Evolutionary conservation across 30 jellyfish, hydroid and myxozoan genomes (phyloP).

Genomic region (Phacellophora camtschatica): DNA sequence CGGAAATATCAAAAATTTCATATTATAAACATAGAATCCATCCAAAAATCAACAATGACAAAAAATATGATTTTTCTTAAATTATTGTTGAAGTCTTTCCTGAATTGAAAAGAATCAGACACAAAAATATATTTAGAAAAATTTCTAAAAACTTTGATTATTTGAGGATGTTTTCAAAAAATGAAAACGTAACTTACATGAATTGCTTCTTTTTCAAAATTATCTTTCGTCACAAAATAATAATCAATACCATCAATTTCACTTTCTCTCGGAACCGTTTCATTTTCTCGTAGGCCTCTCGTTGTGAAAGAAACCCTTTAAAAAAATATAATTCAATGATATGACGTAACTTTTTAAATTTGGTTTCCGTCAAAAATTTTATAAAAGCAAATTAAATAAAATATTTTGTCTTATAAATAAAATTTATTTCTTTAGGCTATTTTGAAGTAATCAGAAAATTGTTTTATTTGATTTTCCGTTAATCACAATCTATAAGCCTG

Average conservation of each 20-base stretch:
- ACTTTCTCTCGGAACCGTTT: slow-evolving; percentile 36
- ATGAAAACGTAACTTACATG: slow-evolving; percentile 7
- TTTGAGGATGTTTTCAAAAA: not conserved
- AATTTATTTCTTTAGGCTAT: too few relatives aligned
- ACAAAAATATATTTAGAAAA: too few relatives aligned
- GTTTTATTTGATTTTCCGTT: too few relatives aligned
- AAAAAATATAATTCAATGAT: not conserved
- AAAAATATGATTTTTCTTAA: too few relatives aligned
- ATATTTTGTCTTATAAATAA: not conserved
- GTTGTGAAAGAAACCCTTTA: slow-evolving; percentile 72
- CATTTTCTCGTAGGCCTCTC: slow-evolving; percentile 63
- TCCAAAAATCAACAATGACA: too few relatives aligned
- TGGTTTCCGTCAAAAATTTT: not conserved
- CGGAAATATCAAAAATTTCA: too few relatives aligned
- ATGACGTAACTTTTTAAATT: not conserved
- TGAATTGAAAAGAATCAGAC: too few relatives aligned
- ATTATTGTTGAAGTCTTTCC: too few relatives aligned
- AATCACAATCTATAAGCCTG: too few relatives aligned
- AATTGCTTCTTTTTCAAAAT: slow-evolving; percentile 53
- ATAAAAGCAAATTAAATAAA: not conserved
- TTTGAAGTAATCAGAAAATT: too few relatives aligned
- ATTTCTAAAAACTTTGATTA: not conserved
- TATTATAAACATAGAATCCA: too few relatives aligned
- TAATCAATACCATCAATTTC: slow-evolving; percentile 79
- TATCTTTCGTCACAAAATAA: slow-evolving; percentile 52